Base-by-base conservation (phyloP, 2,797 vertebrate genomes). In the Poecile montanus region DNA sequence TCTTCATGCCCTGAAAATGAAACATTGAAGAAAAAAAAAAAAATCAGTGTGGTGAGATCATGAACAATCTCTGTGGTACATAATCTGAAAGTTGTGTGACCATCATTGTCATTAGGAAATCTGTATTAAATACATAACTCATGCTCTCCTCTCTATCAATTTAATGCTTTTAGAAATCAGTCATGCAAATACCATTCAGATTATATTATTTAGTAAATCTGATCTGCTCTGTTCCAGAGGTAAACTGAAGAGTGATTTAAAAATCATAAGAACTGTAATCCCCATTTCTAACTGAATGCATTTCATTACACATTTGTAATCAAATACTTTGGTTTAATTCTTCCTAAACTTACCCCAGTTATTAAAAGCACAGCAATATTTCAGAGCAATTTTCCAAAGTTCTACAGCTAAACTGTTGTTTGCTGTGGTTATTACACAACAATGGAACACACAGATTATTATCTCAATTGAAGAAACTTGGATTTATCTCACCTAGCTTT, bases 171-270 rank as follows among this genome's bases (percentile, higher is more conserved):
- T 57, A 68, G 42, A 91, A 88, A 93, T 86, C 87, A 88, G 76
- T 54, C 85, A 81, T 70, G 82, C 66, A 94, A 88, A 96, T 54
- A 53, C 15, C 16, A 32, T 76, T 85, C 79, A 60, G 87, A 81
- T 86, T 7, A 93, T 94, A 94, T 84, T 70, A 92, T 96, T 92
- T 81, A 93, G 56, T 30, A 91, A 78, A 91, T 63, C 79, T 92
- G 44, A 81, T 88, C 66, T 86, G 36, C 21, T 44, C n/a, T 84
- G 6, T 79, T 89, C 71, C 81, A 84, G 63, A 92, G 25, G 51
- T 81, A 89, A 94, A 0, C 6, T 78, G 42, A 86, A 71, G 60
- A 67, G n/a, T 66, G 48, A 32, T 80, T 92, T 95, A 75, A 92
- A 92, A 93, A 90, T 85, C 45, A 17, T 62, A 65, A 88, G n/a